Percentiles rank a stretch among this genome's conserved stretches.
phyloP scores from a whole-genome alignment of 2,888 invertebrate genomes.

The Baronia brevicornis region DNA sequence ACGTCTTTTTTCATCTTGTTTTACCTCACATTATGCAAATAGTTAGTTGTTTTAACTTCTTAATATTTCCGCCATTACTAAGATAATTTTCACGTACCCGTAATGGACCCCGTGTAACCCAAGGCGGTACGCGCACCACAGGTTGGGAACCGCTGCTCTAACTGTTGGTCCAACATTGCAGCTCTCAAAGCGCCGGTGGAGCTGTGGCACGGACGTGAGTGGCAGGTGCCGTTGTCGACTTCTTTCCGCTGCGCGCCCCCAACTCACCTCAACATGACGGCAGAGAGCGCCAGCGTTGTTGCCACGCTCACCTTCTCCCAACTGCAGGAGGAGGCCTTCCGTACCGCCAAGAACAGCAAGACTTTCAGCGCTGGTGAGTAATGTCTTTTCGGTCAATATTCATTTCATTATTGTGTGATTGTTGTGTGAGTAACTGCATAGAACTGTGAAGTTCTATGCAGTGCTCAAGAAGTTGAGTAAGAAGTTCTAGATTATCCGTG shows the following conservation, averaged over 20 bases:
- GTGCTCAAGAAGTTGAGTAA: too few species aligned
- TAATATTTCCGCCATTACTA: too few species aligned
- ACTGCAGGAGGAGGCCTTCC: constrained; percentile 86
- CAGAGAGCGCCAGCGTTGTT: constrained; percentile 29
- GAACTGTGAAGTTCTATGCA: background rate
- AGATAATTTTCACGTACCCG: too few species aligned
- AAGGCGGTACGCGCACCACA: too few species aligned
- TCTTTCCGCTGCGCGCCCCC: constrained; percentile 83
- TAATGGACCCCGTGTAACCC: too few species aligned
- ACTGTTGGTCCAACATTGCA: too few species aligned
- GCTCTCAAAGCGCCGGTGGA: constrained; percentile 31
- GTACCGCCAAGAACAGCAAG: constrained; percentile 55
- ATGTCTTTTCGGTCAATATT: background rate
- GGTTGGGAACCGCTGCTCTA: too few species aligned
- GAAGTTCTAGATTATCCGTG: too few species aligned
- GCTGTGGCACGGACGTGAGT: constrained; percentile 70
- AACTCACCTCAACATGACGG: constrained; percentile 74
- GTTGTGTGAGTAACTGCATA: constrained; percentile 19
- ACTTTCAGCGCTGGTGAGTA: constrained; percentile 79
- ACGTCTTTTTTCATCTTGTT: too few species aligned
- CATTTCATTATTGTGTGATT: too few species aligned
- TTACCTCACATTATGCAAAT: too few species aligned
- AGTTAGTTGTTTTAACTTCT: too few species aligned
- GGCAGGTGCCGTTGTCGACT: constrained; percentile 76
- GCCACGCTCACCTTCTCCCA: constrained; percentile 75